These are phyloP conservation scores for Ardeotis arabs DNA, from an alignment of 2,113 vertebrate genomes.

Conservation along the genomic window DNA sequence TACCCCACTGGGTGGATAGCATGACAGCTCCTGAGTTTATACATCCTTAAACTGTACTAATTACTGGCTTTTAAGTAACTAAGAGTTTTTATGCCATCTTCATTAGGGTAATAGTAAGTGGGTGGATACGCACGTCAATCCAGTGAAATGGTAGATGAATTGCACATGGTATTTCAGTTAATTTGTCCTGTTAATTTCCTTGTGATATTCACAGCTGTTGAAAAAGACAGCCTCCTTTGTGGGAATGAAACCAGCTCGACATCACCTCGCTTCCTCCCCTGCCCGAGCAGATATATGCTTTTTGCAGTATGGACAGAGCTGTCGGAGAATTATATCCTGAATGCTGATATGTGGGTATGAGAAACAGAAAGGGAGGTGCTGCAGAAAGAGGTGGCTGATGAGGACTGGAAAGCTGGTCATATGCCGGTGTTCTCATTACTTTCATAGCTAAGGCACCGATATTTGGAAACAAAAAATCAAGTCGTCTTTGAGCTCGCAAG, in stretches of 20 bases:
- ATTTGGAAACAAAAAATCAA: background rate
- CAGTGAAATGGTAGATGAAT: background rate
- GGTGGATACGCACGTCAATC: background rate
- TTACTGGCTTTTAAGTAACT: conserved; percentile 37
- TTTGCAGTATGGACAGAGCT: background rate
- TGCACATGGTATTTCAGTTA: background rate
- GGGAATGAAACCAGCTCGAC: background rate
- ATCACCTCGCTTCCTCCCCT: accelerated
- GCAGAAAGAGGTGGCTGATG: background rate
- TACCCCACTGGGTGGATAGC: background rate
- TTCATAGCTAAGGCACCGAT: background rate
- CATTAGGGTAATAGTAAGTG: conserved; percentile 27
- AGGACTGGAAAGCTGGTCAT: background rate
- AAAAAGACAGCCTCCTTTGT: background rate
- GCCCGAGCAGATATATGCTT: accelerated
- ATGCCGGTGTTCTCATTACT: background rate
- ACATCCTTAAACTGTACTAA: conserved; percentile 41
- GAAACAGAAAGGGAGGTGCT: background rate
- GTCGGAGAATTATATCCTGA: background rate
- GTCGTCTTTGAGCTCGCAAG: background rate
- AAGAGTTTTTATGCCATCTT: conserved; percentile 25
- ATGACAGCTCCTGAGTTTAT: background rate
- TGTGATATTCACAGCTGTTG: background rate
- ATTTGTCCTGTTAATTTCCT: conserved; percentile 27
- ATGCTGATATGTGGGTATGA: background rate